Base-by-base conservation (phyloP, 2,888 invertebrate species). In the Pseudoips prasinana region DNA sequence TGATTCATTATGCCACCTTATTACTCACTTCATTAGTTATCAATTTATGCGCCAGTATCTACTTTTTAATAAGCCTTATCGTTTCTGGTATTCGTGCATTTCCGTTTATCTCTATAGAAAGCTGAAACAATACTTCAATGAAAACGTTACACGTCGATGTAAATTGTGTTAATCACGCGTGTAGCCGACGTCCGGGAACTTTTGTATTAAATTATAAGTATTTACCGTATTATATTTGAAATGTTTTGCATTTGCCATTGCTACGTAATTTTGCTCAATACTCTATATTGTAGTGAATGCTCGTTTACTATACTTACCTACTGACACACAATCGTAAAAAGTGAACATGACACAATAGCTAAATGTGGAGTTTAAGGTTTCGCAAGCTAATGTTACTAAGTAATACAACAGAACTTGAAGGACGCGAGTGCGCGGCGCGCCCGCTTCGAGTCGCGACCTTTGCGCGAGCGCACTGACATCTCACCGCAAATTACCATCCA, bases 391-490 rank as follows among this genome's bases (percentile, higher is more conserved):
- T 44, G 49, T 42, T 49, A 33, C 38, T 46, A 46, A 58, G 47
- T 45, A 58, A 54, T 35, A 38, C 42, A 38, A 46, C 29, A 44
- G 45, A 37, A 41, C 43, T 53, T 46, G 56, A 54, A 64, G 68
- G 64, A 65, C 65, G 37, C 35, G 33, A 47, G 31, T 25, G 38
- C 23, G 33, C 14, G 14, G 14, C 14, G 14, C 14, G 5, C 14
- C 14, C 14, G 38, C 45, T 33, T 43, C 43, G 33, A 33, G 38
- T 40, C 29, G 40, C 36, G 47, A 64, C 69, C 70, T 69, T 64
- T 31, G 25, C 41, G 33, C 32, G 36, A 29, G 36, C 29, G 36
- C 31, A 33, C 42, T 66, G 66, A 54, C 60, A 70, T 68, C 68
- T 68, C 52, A 53, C 57, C 36, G 25, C 26, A 20, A 38, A 43